A percentile compares a stretch with the other conserved stretches of the same genome.
phyloP scores from a whole-genome alignment of 2,797 vertebrate genomes.

The Eospalax fontanierii region DNA sequence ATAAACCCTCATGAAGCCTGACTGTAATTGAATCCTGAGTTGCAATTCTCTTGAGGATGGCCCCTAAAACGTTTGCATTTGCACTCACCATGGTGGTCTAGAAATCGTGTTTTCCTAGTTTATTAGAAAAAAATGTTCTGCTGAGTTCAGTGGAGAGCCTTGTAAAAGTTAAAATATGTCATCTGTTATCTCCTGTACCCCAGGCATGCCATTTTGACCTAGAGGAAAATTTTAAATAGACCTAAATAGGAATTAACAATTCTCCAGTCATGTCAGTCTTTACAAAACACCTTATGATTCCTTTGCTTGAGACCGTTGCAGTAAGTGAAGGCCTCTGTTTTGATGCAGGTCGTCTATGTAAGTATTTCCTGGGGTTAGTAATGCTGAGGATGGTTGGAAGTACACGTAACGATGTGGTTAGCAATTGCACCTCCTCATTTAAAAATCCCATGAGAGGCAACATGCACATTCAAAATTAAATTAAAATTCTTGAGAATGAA shows the following conservation, averaged over 20 bases:
- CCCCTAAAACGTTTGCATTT: constrained; percentile 26
- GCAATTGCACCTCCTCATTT: not conserved
- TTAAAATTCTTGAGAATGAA: constrained; percentile 70
- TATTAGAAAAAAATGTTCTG: constrained; percentile 58
- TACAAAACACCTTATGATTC: constrained; percentile 33
- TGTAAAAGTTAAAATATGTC: constrained; percentile 43
- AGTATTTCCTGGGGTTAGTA: not conserved
- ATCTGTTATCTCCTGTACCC: not conserved
- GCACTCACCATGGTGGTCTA: constrained; percentile 39
- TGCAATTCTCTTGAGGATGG: constrained; percentile 40
- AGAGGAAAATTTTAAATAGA: constrained; percentile 27
- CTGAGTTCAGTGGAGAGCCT: constrained; percentile 57
- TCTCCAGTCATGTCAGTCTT: not conserved
- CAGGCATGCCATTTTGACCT: not conserved
- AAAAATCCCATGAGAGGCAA: not conserved
- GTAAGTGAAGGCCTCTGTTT: not conserved
- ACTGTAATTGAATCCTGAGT: constrained; percentile 28
- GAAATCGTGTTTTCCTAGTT: constrained; percentile 69
- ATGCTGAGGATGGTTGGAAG: not conserved
- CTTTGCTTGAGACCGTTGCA: not conserved
- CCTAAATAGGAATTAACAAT: constrained; percentile 11
- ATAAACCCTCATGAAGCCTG: constrained; percentile 23
- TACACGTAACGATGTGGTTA: constrained; percentile 30
- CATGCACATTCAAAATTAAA: constrained; percentile 64
- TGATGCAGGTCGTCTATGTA: not conserved